Base-by-base conservation (phyloP, 2,888 invertebrate genomes). In the Drosophila melanocephala region DNA sequence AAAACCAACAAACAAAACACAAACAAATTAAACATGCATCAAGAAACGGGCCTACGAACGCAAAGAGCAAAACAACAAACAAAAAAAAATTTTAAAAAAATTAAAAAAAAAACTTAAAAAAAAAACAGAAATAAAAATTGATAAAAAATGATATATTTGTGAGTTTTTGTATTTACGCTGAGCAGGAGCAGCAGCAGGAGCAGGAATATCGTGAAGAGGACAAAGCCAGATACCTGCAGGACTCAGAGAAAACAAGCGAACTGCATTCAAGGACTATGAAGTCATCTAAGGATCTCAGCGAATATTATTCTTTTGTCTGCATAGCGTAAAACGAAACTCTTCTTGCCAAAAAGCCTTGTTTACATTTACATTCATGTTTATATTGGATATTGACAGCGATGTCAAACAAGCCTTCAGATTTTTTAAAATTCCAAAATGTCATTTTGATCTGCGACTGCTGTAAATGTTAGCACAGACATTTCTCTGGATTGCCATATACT, bases 261-360 rank as follows among this genome's bases (percentile, higher is more conserved):
- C 14, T 35, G 14, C 35, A 14, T 35, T 35, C 35, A 14, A 35
- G 35, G 35, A 35, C 14, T 35, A 35, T 35, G 35, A 35, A 12
- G 26, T 26, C 22, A 22, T 22, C 22, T 22, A 22, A 22, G 22
- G 22, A 22, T 22, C n/a, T 10, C 10, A n/a, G 19, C 9, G 37
- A 16, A 51, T 44, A 33, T 19, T 39, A 66, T 66, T 69, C 63
- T 64, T 39, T 72, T 69, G 70, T 79, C 74, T 74, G 78, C 74
- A 65, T 79, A 71, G 70, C 62, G 50, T 55, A 56, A 68, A 77
- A 39, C 59, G 35, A 59, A 59, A 72, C 60, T 59, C 10, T 16
- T 28, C 12, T 62, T 44, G 22, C 7, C 22, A 5, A 2, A 39
- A 39, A 19, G 39, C 16, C 37, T 4, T 30, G 22, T 59, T 58